Percentiles rank a stretch among this genome's conserved stretches.
phyloP scores from a whole-genome alignment of 1,140 invertebrate genomes.

The Potamilus streckersoni region DNA sequence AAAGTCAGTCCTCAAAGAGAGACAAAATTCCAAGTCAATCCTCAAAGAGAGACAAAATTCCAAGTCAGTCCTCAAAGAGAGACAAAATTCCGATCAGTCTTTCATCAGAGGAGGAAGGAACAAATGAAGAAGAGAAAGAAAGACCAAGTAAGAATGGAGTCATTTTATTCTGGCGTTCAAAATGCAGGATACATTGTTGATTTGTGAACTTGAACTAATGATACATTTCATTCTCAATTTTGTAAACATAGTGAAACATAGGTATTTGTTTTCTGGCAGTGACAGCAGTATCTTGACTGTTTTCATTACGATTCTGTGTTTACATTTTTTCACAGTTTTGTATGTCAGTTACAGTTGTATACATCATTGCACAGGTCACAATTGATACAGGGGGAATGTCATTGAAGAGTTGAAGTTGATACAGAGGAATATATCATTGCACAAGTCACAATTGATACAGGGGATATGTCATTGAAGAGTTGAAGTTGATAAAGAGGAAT shows the following conservation, averaged over 20 bases:
- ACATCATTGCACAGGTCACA: no score
- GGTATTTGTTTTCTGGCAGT: not conserved
- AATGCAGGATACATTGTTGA: not conserved
- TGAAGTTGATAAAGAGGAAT: no score
- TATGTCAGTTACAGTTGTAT: no score
- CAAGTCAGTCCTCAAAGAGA: not conserved
- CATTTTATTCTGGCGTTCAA: not conserved
- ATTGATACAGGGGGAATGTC: no score
- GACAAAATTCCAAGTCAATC: not conserved
- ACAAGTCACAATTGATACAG: no score
- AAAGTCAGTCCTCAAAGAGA: not conserved
- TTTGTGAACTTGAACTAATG: not conserved
- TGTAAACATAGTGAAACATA: conserved; percentile 10
- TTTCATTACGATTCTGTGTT: not conserved
- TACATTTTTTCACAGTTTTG: no score
- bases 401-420: no score
- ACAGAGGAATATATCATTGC: no score
- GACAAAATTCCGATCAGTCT: conserved; percentile 1
- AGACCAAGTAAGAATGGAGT: not conserved
- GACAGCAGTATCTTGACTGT: not conserved
- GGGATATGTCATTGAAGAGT: no score
- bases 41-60: not conserved
- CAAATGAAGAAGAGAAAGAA: conserved; percentile 69
- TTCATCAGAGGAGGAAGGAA: conserved; percentile 67
- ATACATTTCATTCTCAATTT: not conserved